Percentiles rank a stretch among this genome's conserved stretches.
Evolutionary conservation across 2,797 vertebrate genomes (phyloP).

Genomic region (Okamejei kenojei): DNA sequence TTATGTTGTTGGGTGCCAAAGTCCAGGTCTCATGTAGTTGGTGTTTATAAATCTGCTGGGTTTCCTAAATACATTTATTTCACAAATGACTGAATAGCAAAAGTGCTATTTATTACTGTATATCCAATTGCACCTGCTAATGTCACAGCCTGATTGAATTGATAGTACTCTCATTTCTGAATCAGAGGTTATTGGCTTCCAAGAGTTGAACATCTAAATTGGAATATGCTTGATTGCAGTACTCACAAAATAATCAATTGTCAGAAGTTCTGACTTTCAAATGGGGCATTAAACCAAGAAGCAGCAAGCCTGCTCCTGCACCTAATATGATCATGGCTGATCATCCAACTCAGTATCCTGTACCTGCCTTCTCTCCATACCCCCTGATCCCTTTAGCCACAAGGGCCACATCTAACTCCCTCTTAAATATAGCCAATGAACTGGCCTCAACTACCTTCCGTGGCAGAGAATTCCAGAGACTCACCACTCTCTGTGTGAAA

Average conservation of each 20-base stretch:
- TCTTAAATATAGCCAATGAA: no score
- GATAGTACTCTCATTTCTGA: not conserved
- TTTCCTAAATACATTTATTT: not conserved
- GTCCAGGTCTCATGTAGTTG: not conserved
- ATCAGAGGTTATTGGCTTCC: not conserved
- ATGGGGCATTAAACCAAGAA: not conserved
- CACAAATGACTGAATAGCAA: not conserved
- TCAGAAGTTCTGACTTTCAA: not conserved
- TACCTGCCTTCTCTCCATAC: no score
- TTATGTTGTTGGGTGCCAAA: not conserved
- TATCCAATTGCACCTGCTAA: not conserved
- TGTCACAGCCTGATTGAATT: not conserved
- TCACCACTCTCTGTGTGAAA: no score
- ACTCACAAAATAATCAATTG: not conserved
- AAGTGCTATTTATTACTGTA: not conserved
- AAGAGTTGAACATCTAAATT: not conserved
- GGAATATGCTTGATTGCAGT: not conserved
- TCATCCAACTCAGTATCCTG: no score
- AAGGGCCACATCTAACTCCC: no score
- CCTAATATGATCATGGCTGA: no score
- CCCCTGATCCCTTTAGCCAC: no score
- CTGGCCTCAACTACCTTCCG: no score
- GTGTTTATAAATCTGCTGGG: not conserved
- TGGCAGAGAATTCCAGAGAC: no score
- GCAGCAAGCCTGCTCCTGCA: no score